Percentiles rank a stretch among this genome's conserved stretches.
Evolutionary conservation across 2,888 invertebrate species (phyloP).

Genomic region (Thumatha senex): DNA sequence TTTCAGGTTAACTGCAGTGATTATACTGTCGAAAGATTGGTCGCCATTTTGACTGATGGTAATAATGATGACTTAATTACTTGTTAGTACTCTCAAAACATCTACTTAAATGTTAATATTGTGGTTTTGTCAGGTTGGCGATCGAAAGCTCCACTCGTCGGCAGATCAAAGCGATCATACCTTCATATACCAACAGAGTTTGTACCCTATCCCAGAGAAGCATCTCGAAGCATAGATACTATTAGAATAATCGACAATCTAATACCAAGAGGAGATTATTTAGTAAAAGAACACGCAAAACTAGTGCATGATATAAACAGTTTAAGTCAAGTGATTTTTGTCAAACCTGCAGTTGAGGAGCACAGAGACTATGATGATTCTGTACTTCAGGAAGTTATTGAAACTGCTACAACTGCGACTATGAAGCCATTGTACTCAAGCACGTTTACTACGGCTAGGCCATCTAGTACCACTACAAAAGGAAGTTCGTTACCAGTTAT

Average conservation of each 20-base stretch:
- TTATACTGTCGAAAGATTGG: conserved; percentile 46
- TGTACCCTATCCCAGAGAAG: conserved; percentile 14
- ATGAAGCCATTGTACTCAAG: conserved; percentile 2
- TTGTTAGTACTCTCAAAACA: background rate
- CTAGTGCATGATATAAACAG: conserved; percentile 76
- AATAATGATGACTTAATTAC: conserved; percentile 6
- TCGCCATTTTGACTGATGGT: conserved; percentile 53
- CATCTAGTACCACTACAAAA: conserved; percentile 40
- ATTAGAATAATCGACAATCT: conserved; percentile 25
- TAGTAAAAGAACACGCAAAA: conserved; percentile 71
- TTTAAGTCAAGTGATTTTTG: conserved; percentile 62
- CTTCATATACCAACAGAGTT: conserved; percentile 20
- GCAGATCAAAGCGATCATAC: conserved; percentile 26
- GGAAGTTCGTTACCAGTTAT: conserved; percentile 59
- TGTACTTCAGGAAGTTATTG: conserved; percentile 69
- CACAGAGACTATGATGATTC: conserved; percentile 71
- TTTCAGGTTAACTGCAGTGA: conserved; percentile 70
- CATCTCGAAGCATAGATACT: conserved; percentile 17
- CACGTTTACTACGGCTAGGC: conserved; percentile 16
- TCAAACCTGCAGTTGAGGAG: conserved; percentile 61
- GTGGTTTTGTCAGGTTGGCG: conserved; percentile 37
- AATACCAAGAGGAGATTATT: conserved; percentile 31
- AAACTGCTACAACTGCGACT: conserved; percentile 55
- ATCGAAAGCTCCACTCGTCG: conserved; percentile 24
- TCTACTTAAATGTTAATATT: background rate